Conservation (phyloP, 2,888 invertebrate species). For the Steinernema scapterisci region DNA sequence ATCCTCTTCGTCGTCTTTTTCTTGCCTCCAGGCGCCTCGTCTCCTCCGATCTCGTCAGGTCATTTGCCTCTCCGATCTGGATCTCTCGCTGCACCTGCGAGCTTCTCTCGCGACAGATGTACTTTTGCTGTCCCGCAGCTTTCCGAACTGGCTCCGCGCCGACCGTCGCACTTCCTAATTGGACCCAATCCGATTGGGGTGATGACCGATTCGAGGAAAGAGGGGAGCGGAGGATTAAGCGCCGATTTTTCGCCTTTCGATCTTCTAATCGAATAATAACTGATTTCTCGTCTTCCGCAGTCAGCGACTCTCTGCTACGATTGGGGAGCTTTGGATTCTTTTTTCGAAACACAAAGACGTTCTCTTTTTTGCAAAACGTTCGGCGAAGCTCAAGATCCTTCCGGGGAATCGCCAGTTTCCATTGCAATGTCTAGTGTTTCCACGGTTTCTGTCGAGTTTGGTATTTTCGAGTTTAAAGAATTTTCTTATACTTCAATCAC, state of each 20-base stretch:
- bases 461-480: no score
- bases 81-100: background rate
- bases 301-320: no score
- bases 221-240: background rate
- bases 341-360: no score
- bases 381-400: no score
- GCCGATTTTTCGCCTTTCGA: background rate
- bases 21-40: background rate
- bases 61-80: conserved; percentile 21
- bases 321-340: no score
- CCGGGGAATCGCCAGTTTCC: no score
- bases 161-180: background rate
- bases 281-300: no score
- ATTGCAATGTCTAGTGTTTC: no score
- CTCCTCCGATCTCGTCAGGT: conserved; percentile 7
- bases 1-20: background rate
- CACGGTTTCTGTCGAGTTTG: no score
- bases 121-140: conserved; percentile 8
- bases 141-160: background rate
- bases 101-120: background rate
- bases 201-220: no score
- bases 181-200: background rate
- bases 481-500: no score
- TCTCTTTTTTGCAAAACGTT: no score
- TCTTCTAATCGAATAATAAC: background rate